Evolutionary conservation across 1,140 invertebrate species (phyloP).

Genomic region (Bombus ignitus): DNA sequence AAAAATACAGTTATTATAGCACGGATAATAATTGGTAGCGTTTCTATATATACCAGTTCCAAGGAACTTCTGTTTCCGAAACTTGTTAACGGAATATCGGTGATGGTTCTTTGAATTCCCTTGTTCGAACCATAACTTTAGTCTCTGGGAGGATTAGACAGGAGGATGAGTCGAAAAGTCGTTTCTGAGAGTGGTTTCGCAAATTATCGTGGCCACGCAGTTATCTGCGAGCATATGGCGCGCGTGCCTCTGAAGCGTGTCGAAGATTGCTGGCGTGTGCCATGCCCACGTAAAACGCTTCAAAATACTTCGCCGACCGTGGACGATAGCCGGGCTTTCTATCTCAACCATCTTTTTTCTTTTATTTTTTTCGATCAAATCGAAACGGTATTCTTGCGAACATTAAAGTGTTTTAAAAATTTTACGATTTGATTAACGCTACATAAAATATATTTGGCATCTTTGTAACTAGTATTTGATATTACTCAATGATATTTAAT

Average conservation of each 20-base stretch:
- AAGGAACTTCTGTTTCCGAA: not conserved
- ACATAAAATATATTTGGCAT: too few relatives aligned
- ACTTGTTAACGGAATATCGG: slow-evolving; percentile 4
- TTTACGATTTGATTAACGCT: not conserved
- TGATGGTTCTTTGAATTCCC: not conserved
- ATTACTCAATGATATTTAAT: too few relatives aligned
- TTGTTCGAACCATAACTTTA: not conserved
- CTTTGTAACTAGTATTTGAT: too few relatives aligned
- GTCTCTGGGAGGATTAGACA: not conserved
- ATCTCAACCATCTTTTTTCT: not conserved
- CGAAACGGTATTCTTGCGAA: not conserved
- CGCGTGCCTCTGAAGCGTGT: slow-evolving; percentile 65
- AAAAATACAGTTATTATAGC: not conserved
- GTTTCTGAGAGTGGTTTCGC: slow-evolving; percentile 71
- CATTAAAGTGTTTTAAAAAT: not conserved
- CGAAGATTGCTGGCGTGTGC: slow-evolving; percentile 67
- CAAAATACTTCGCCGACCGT: slow-evolving; percentile 56
- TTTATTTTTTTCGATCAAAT: not conserved
- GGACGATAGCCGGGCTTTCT: slow-evolving; percentile 35
- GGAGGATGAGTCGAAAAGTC: slow-evolving; percentile 37
- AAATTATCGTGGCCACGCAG: slow-evolving; percentile 70
- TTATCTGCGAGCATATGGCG: slow-evolving; percentile 68
- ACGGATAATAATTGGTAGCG: not conserved
- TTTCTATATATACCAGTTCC: not conserved
- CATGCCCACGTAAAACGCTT: slow-evolving; percentile 41